phyloP scores from a whole-genome alignment of 1,140 invertebrate genomes.

The Mamestra configurata region DNA sequence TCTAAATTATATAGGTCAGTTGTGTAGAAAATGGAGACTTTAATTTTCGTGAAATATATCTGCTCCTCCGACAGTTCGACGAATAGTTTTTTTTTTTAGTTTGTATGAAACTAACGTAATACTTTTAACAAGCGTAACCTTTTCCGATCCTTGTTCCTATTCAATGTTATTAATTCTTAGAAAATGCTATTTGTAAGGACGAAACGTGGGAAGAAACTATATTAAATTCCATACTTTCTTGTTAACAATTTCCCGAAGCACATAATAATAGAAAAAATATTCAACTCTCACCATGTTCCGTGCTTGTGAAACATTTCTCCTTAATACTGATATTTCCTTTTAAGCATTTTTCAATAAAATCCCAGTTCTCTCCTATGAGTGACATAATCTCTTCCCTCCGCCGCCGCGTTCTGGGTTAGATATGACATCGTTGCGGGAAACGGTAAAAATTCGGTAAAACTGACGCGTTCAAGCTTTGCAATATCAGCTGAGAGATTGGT shows the following conservation, averaged over 20 bases:
- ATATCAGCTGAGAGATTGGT: background rate
- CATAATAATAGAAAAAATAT: background rate
- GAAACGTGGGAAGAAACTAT: background rate
- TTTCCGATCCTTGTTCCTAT: no score
- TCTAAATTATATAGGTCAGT: background rate
- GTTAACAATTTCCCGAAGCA: background rate
- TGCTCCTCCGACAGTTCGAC: no score
- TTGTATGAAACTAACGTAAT: no score
- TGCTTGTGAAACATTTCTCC: conserved; percentile 19
- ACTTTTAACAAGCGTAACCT: no score
- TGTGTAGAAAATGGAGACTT: background rate
- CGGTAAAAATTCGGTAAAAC: conserved; percentile 36
- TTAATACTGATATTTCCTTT: conserved; percentile 31
- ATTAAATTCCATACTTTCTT: background rate
- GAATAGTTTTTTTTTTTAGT: no score
- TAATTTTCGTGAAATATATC: no score
- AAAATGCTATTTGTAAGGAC: background rate
- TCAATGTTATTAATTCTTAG: background rate
- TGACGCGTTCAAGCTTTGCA: background rate
- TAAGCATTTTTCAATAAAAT: conserved; percentile 44
- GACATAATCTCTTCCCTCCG: conserved; percentile 31
- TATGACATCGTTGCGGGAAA: conserved; percentile 28
- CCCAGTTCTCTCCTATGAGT: background rate
- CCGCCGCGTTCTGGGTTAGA: conserved; percentile 13
- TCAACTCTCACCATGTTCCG: background rate